These are phyloP conservation scores for Myotis findleyi DNA, from an alignment of 2,797 vertebrate genomes.

Conservation along the genomic window DNA sequence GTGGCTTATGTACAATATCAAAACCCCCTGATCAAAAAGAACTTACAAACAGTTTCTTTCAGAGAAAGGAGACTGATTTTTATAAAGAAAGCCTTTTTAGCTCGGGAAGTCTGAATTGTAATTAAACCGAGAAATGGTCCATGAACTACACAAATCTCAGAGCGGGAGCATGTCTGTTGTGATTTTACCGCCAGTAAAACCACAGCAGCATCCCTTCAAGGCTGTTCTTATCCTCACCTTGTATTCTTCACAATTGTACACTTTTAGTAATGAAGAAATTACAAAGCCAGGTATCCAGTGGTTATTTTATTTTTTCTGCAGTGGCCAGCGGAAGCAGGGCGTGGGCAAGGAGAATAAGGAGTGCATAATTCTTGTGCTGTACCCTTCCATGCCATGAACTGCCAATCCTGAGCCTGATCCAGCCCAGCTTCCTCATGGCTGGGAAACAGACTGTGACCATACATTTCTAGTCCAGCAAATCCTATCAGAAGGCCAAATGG, in stretches of 20 bases:
- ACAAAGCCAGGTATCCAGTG: background rate
- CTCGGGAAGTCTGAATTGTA: background rate
- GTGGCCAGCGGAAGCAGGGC: background rate
- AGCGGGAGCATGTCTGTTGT: background rate
- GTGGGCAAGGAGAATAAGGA: background rate
- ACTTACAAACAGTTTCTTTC: background rate
- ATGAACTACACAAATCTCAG: background rate
- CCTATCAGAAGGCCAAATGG: background rate
- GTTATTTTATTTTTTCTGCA: background rate
- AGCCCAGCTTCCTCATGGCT: background rate
- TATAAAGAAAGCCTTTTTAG: background rate
- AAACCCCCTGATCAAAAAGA: conserved; percentile 54
- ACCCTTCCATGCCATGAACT: background rate
- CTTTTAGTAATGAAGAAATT: background rate
- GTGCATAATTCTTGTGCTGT: background rate
- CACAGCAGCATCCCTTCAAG: background rate
- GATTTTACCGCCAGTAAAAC: background rate
- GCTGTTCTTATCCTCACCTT: background rate
- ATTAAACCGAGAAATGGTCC: background rate
- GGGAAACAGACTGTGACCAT: background rate
- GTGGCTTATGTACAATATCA: conserved; percentile 43
- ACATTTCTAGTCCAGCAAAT: background rate
- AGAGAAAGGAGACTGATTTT: background rate
- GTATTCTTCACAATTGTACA: background rate
- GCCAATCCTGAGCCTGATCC: background rate